phyloP scores from a whole-genome alignment of 2,797 vertebrate genomes.

The Lacerta viridis region DNA sequence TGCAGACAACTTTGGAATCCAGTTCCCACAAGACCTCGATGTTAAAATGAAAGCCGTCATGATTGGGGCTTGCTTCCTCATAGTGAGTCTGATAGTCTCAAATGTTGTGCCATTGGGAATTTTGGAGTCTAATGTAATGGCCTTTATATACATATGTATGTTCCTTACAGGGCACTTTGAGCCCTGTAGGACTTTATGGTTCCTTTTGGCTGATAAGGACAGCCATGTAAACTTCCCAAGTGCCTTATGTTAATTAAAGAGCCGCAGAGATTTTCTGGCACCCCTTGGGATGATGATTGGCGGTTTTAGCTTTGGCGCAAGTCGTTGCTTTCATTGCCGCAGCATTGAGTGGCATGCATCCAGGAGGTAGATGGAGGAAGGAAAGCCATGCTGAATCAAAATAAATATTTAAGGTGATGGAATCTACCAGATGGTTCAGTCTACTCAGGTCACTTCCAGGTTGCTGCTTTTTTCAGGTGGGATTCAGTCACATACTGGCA shows the following conservation, averaged over 20 bases:
- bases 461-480: too few relatives aligned
- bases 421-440: neutral
- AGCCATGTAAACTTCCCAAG: neutral
- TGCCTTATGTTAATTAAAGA: neutral
- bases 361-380: neutral
- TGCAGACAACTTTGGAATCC: conserved; percentile 85
- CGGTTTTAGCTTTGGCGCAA: neutral
- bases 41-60: conserved; percentile 87
- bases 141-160: too few relatives aligned
- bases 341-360: neutral
- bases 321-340: neutral
- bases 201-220: neutral
- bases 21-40: conserved; percentile 85
- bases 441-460: neutral
- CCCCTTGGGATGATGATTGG: too few relatives aligned
- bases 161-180: neutral
- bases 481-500: too few relatives aligned
- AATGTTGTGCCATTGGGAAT: neutral
- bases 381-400: neutral
- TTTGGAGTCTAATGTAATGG: neutral
- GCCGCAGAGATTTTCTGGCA: neutral
- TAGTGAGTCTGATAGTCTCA: conserved; percentile 77
- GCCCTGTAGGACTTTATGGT: neutral
- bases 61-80: conserved; percentile 87
- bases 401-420: conserved; percentile 37